phyloP scores from a whole-genome alignment of 2,113 vertebrate species.

The Romanogobio albipinnatus region DNA sequence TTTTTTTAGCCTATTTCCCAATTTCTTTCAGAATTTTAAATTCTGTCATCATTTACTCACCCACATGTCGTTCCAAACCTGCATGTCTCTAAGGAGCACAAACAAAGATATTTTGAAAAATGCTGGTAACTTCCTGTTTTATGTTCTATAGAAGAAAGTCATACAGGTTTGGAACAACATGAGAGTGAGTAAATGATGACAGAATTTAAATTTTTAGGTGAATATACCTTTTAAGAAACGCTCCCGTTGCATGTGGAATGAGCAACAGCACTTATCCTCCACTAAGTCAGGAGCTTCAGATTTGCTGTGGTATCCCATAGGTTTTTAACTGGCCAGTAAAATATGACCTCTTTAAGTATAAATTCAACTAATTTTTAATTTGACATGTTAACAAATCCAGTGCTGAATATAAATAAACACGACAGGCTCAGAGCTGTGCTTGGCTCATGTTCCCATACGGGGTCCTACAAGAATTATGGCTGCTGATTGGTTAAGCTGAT shows the following conservation, averaged over 20 bases:
- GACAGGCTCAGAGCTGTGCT: constrained; percentile 44
- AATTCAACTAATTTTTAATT: background rate
- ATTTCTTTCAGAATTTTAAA: background rate
- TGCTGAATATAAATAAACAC: background rate
- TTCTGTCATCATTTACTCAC: background rate
- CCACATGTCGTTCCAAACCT: background rate
- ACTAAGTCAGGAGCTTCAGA: background rate
- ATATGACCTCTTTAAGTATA: background rate
- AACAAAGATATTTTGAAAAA: background rate
- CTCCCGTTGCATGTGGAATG: background rate
- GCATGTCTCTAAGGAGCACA: background rate
- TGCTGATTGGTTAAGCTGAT: background rate
- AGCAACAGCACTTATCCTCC: background rate
- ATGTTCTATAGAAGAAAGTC: background rate
- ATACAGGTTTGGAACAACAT: background rate
- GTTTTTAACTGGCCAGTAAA: background rate
- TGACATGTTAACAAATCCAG: background rate
- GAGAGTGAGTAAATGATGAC: background rate
- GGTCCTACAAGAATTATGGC: background rate
- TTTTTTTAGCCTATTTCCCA: background rate
- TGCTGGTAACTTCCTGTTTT: background rate
- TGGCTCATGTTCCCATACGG: constrained; percentile 26
- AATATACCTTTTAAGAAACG: background rate
- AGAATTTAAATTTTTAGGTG: background rate
- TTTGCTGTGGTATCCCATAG: background rate